Base-by-base conservation (phyloP, 2,888 invertebrate genomes). In the Leptothorax acervorum region DNA sequence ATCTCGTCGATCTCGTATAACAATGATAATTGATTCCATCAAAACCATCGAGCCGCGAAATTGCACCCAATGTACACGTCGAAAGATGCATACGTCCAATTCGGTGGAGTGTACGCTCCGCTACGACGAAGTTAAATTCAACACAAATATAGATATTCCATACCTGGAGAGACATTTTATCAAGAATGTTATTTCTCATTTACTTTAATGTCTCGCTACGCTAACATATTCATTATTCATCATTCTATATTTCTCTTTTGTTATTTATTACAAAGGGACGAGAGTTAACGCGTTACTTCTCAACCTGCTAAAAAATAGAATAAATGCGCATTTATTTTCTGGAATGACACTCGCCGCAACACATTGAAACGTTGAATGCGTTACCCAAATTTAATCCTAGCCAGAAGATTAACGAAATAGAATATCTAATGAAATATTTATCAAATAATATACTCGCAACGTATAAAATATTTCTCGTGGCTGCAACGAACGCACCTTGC, bases 1-100 rank as follows among this genome's bases (percentile, higher is more conserved):
- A 60, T 71, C 79, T 70, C 15, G 78, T 78, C 78, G 78, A 68
- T 78, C 78, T 68, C 48, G 39, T 71, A 81, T 81, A 62, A 76
- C 65, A 76, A 71, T 48, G 79, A 70, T 81, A 81, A 81, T 81
- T 81, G 71, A 81, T 81, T 81, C 71, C 48, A 70, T 60, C 60
- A 48, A 35, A 70, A 70, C 28, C 70, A 39, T 35, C 79, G 57
- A 39, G 48, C 70, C 79, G 71, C 48, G n/a, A 70, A 70, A 79
- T 70, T 60, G 57, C 48, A 60, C 35, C 48, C 35, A 48, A 70
- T 53, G 65, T 65, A 76, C 39, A 28, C 45, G 35, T 53, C 53
- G 51, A 11, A 65, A 53, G 23, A 23, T 12, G 42, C 65, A n/a
- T 15, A 31, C 51, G 39, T 55, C 31, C 31, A 55, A 35, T 70